These are phyloP conservation scores for Salarias fasciatus DNA, from an alignment of 2,797 vertebrate genomes.

Conservation along the genomic window DNA sequence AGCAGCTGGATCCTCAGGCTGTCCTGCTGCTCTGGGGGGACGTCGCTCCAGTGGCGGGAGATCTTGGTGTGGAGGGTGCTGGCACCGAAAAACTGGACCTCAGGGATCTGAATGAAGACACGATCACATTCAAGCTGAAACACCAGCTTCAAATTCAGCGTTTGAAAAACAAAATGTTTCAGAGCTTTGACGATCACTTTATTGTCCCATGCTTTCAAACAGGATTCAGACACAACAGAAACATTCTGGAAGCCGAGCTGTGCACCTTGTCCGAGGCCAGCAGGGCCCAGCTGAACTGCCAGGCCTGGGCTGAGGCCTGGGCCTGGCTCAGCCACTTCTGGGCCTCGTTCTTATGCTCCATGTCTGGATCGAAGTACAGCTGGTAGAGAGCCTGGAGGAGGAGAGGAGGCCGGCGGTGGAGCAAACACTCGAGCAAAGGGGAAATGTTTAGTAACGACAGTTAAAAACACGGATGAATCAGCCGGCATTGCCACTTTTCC, in stretches of 20 bases:
- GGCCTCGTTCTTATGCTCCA: slow-evolving; percentile 93
- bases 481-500: background rate
- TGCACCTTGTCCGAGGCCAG: slow-evolving; percentile 89
- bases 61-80: slow-evolving; percentile 97
- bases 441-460: background rate
- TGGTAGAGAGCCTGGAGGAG: slow-evolving; percentile 91
- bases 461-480: background rate
- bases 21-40: slow-evolving; percentile 90
- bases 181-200: too few relatives aligned
- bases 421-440: background rate
- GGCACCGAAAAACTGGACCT: slow-evolving; percentile 98
- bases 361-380: slow-evolving; percentile 97
- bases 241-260: background rate
- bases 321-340: slow-evolving; percentile 99
- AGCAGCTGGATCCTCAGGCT: slow-evolving; percentile 93
- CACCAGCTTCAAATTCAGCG: too few relatives aligned
- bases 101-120: slow-evolving; percentile 83
- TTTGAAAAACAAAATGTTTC: too few relatives aligned
- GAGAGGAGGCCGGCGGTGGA: background rate
- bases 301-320: slow-evolving; percentile 93
- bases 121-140: too few relatives aligned
- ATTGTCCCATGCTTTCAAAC: too few relatives aligned
- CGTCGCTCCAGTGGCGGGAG: slow-evolving; percentile 93
- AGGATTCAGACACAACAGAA: too few relatives aligned
- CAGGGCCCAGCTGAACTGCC: slow-evolving; percentile 98